Conservation (phyloP, 2,888 invertebrate genomes). For the Cybosia mesomella region DNA sequence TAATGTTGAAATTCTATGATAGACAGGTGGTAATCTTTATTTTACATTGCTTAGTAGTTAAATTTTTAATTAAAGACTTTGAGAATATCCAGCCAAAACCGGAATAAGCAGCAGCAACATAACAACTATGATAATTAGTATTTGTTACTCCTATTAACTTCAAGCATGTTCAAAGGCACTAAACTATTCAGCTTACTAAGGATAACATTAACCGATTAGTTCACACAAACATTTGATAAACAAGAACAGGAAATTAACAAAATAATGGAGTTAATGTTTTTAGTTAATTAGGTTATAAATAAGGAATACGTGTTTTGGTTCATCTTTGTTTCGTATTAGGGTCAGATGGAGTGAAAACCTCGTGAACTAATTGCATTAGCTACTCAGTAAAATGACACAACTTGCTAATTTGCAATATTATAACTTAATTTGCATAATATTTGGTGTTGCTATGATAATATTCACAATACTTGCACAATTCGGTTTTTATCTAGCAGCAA, state of each 20-base stretch:
- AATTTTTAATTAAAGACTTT: background rate
- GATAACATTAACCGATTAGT: constrained; percentile 51
- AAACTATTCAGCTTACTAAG: constrained; percentile 54
- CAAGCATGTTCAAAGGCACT: constrained; percentile 33
- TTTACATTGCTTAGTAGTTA: background rate
- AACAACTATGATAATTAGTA: background rate
- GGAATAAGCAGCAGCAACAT: constrained; percentile 6
- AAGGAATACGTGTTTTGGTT: constrained; percentile 36
- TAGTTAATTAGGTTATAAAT: constrained; percentile 31
- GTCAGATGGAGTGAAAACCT: constrained; percentile 34
- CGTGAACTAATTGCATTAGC: constrained; percentile 17
- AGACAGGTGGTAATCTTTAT: background rate
- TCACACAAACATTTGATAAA: constrained; percentile 40
- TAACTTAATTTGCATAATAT: background rate
- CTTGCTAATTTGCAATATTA: background rate
- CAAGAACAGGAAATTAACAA: constrained; percentile 24
- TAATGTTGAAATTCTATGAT: too few species aligned
- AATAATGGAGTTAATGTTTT: constrained; percentile 47
- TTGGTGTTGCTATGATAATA: background rate
- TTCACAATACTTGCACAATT: background rate
- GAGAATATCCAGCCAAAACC: background rate
- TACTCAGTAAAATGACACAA: background rate
- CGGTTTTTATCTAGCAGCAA: too few species aligned
- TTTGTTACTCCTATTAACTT: constrained; percentile 27
- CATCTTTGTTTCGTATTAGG: constrained; percentile 34